phyloP scores from a whole-genome alignment of 2,113 vertebrate species.

The Cyanoderma ruficeps region DNA sequence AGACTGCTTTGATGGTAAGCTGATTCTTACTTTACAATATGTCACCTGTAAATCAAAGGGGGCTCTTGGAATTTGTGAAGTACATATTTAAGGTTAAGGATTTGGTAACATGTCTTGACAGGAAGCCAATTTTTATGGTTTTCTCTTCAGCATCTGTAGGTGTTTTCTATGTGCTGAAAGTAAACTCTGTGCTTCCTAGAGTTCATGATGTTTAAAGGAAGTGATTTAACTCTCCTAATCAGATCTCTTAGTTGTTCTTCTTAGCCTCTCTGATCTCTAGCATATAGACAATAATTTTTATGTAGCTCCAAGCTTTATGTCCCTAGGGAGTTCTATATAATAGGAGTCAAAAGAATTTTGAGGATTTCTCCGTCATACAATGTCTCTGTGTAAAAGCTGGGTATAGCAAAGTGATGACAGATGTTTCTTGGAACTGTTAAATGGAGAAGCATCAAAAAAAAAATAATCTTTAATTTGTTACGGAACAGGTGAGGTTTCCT shows the following conservation, averaged over 20 bases:
- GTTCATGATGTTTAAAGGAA: background rate
- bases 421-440: background rate
- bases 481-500: background rate
- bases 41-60: background rate
- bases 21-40: background rate
- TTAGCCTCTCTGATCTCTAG: background rate
- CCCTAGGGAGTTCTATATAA: background rate
- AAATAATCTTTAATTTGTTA: background rate
- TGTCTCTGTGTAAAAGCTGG: background rate
- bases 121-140: background rate
- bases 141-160: background rate
- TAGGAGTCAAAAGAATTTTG: background rate
- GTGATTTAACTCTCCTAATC: background rate
- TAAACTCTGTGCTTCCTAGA: background rate
- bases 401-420: background rate
- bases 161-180: background rate
- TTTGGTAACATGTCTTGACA: background rate
- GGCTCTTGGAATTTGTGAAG: background rate
- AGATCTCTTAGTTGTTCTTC: background rate
- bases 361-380: background rate
- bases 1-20: background rate
- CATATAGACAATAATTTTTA: background rate
- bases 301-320: background rate
- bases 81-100: background rate
- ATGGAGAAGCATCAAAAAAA: background rate